Base-by-base conservation (phyloP, 1,140 invertebrate genomes). In the Scaptomyza pallida region DNA sequence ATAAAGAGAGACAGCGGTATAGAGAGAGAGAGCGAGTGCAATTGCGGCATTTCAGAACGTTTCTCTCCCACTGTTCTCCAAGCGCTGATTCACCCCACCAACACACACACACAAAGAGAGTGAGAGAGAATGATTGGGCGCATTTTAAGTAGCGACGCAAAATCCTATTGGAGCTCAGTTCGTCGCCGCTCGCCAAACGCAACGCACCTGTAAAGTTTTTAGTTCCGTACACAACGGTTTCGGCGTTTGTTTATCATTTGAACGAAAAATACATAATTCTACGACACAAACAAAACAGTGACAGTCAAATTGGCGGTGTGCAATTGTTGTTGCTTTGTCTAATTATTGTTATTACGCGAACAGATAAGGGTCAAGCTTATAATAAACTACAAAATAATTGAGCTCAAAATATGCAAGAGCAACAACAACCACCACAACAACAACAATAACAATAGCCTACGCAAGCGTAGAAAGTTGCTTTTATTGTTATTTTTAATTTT, bases 391-490 rank as follows among this genome's bases (percentile, higher is more conserved):
- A 63, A 63, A 80, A 86, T 85, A 85, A 80, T 85, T 85, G 43
- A 72, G 19, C 44, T 72, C 44, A 61, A 80, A 72, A 76, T 86
- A 78, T 86, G 72, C 56, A 70, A 70, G 72, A 51, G 51, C 55
- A 56, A 64, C 54, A 78, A 74, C 59, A 62, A 50, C 43, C 52
- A 41, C 43, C 54, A 26, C 2, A 26, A 50, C 43, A 59, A 41
- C 43, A 59, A 26, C 2, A 26, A 51, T 35, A 59, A 33, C 59
- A 67, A 69, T 13, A 74, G 40, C 70, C 70, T 70, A 85, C 72
- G 78, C 85, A 85, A 85, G 72, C 63, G 69, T 85, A 85, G 81
- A 85, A 85, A 85, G 81, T 85, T 85, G n/a, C n/a, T 85, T 30
- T 74, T 77, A 75, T 85, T 80, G 57, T 85, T 77, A 86, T 57